phyloP scores from a whole-genome alignment of 2,797 vertebrate species.

The Etheostoma perlongum region DNA sequence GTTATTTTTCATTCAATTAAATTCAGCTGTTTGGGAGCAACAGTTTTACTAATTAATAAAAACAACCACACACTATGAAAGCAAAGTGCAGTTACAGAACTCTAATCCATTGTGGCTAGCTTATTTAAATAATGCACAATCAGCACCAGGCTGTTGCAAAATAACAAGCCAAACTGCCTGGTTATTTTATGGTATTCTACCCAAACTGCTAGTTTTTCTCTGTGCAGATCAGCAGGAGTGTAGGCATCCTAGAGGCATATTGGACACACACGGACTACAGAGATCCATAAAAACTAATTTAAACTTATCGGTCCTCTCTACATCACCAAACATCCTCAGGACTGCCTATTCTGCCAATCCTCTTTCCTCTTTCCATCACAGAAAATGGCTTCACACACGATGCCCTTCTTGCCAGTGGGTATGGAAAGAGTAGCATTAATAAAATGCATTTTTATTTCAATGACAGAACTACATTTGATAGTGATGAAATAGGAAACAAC shows the following conservation, averaged over 20 bases:
- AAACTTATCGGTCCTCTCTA: slow-evolving; percentile 30
- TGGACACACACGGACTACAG: slow-evolving; percentile 16
- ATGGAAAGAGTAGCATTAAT: slow-evolving; percentile 1
- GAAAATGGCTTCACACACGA: not conserved
- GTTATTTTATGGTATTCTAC: slow-evolving; percentile 6
- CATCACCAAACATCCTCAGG: slow-evolving; percentile 32
- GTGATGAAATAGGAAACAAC: not conserved
- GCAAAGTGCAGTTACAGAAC: slow-evolving; percentile 3
- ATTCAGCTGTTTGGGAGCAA: not conserved
- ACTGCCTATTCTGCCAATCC: slow-evolving; percentile 21
- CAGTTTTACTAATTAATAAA: not conserved
- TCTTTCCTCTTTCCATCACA: slow-evolving; percentile 22
- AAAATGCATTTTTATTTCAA: slow-evolving; percentile 12
- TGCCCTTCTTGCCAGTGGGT: slow-evolving; percentile 1
- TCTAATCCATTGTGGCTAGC: not conserved
- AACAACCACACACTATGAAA: not conserved
- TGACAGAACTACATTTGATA: not conserved
- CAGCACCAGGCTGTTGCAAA: slow-evolving; percentile 3
- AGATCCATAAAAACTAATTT: slow-evolving; percentile 45
- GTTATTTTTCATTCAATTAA: slow-evolving; percentile 7
- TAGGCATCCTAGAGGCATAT: slow-evolving; percentile 28
- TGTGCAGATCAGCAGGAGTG: slow-evolving; percentile 13
- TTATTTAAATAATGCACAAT: slow-evolving; percentile 12
- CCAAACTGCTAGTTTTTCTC: slow-evolving; percentile 13
- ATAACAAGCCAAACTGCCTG: not conserved